Base-by-base conservation (phyloP, 2,797 vertebrate genomes). In the Gymnocypris eckloni region DNA sequence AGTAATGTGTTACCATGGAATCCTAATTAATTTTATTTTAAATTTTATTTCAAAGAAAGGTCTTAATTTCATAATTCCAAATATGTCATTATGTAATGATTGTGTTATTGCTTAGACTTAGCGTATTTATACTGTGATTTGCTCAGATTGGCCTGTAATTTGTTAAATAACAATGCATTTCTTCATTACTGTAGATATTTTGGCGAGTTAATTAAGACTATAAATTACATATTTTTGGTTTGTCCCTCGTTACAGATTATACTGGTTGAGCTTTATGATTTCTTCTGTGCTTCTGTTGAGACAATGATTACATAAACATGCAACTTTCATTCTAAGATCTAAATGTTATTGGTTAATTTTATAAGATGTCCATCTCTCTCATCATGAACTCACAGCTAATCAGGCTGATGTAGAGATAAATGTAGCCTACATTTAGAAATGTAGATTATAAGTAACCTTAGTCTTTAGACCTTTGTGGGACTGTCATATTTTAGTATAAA, bases 291-390 rank as follows among this genome's bases (percentile, higher is more conserved):
- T 9, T 15, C 15, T 25, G 11, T 59, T 59, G 33, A 25, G 54
- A 3, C 48, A 20, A 18, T 48, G 2, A 43, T 22, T 41, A 59
- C 10, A 43, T n/a, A 41, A 39, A 78, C 9, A 6, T 59, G 22
- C 12, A 15, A 3, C 50, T 39, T 39, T 56, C 20, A 39, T 56
- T 77, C 13, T 39, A 52, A 54, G 15, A 76, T 76, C 48, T 59
- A 16, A 78, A 78, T 59, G 33, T 59, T 18, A 39, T 22, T 77
- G 73, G 22, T 78, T 76, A 22, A 76, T 52, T 22, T n/a, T 78
- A 59, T 59, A 78, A n/a, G 18, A 13, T 64, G 2, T 66, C 41
- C 15, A 4, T 64, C 16, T 64, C 15, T 33, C 0, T 59, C 22
- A 25, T 69, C 3, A 11, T 33, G 1, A 39, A 6, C 4, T 39